A percentile compares a stretch with the other conserved stretches of the same genome.
These are phyloP conservation scores for Forficula auricularia DNA, from an alignment of 1,140 invertebrate genomes.

Conservation along the genomic window DNA sequence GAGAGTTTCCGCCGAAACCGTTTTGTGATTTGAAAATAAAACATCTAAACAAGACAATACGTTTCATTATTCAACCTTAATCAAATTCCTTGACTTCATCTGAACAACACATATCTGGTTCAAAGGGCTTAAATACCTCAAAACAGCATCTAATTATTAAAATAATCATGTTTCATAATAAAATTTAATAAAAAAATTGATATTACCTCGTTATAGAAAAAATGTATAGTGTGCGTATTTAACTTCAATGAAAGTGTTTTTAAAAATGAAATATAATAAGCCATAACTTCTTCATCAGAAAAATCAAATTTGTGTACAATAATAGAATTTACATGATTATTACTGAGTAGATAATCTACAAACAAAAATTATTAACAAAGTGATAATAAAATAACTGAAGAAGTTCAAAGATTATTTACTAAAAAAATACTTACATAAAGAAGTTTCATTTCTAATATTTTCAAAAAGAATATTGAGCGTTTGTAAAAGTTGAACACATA, in stretches of 20 bases:
- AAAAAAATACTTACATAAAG: slow-evolving; percentile 71
- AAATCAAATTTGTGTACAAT: slow-evolving; percentile 99
- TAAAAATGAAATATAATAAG: slow-evolving; percentile 97
- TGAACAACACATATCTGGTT: slow-evolving; percentile 3
- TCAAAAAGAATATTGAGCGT: slow-evolving; percentile 98
- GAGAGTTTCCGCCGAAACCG: too few relatives aligned
- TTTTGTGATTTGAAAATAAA: too few relatives aligned
- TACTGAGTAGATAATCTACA: slow-evolving; percentile 95
- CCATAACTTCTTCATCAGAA: slow-evolving; percentile 99
- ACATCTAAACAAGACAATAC: too few relatives aligned
- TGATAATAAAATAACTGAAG: slow-evolving; percentile 7
- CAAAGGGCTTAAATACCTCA: slow-evolving; percentile 1
- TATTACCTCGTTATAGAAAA: slow-evolving; percentile 96
- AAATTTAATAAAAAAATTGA: slow-evolving; percentile 2
- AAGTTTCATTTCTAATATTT: slow-evolving; percentile 97
- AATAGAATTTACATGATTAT: slow-evolving; percentile 99
- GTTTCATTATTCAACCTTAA: too few relatives aligned
- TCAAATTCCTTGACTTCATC: background rate
- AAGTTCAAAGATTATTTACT: slow-evolving; percentile 71
- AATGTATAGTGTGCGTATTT: slow-evolving; percentile 97
- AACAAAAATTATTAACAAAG: slow-evolving; percentile 22
- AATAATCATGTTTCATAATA: slow-evolving; percentile 1
- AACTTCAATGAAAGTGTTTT: slow-evolving; percentile 96
- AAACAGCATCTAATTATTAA: slow-evolving; percentile 3
- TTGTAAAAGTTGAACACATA: slow-evolving; percentile 94